A percentile compares a stretch with the other conserved stretches of the same genome.
Evolutionary conservation across 2,888 invertebrate species (phyloP).

Genomic region (Cacoxenus indagator): DNA sequence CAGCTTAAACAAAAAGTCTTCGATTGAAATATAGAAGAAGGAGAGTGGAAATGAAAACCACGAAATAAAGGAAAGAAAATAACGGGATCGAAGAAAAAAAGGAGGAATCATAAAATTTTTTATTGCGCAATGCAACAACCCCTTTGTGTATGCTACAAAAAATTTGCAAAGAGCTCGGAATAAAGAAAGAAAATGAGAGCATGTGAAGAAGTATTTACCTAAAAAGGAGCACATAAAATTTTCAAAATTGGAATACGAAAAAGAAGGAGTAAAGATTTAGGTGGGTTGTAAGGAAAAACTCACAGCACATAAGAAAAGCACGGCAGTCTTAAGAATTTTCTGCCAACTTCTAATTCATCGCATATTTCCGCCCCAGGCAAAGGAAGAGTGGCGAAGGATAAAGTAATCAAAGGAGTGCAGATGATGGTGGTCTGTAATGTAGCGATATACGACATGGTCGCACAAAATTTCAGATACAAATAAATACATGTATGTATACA

Average conservation of each 20-base stretch:
- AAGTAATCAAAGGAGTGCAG: too few species aligned
- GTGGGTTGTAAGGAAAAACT: not conserved
- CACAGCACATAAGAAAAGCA: slow-evolving; percentile 18
- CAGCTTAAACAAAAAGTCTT: slow-evolving; percentile 33
- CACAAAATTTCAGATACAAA: too few species aligned
- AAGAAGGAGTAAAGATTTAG: not conserved
- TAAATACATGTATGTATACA: too few species aligned
- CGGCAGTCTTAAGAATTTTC: slow-evolving; percentile 59
- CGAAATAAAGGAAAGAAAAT: slow-evolving; percentile 19
- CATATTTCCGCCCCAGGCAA: slow-evolving; percentile 57
- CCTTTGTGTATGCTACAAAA: slow-evolving; percentile 36
- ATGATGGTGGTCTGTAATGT: too few species aligned
- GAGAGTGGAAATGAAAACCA: slow-evolving; percentile 10
- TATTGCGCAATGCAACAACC: slow-evolving; percentile 59
- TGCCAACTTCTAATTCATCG: slow-evolving; percentile 62
- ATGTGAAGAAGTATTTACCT: slow-evolving; percentile 21
- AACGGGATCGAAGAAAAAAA: slow-evolving; percentile 43
- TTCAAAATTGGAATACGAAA: not conserved
- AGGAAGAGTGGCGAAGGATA: slow-evolving; percentile 1
- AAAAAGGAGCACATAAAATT: not conserved
- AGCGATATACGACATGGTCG: too few species aligned
- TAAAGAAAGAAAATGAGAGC: slow-evolving; percentile 40
- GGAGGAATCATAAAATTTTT: slow-evolving; percentile 52
- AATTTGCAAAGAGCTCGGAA: slow-evolving; percentile 46
- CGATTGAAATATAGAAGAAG: slow-evolving; percentile 50